Evolutionary conservation across 2,888 invertebrate species (phyloP).

Genomic region (Microctonus hyperodae): DNA sequence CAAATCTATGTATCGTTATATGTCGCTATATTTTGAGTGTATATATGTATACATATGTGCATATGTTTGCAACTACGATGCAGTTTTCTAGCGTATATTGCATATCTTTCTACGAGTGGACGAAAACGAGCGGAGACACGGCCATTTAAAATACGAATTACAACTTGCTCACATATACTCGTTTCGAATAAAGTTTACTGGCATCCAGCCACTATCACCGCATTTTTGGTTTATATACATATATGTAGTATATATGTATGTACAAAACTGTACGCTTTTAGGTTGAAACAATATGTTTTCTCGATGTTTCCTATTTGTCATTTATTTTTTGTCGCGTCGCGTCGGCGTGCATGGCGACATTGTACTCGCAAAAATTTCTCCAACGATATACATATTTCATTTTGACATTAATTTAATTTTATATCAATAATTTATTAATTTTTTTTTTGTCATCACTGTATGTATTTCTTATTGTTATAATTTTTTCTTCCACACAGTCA

Average conservation of each 20-base stretch:
- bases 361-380: neutral
- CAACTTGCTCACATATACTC: slow-evolving; percentile 38
- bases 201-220: slow-evolving; percentile 32
- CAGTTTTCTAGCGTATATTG: neutral
- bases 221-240: slow-evolving; percentile 6
- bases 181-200: slow-evolving; percentile 41
- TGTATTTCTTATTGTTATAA: too few species aligned
- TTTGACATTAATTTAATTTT: neutral
- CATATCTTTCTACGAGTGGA: slow-evolving; percentile 20
- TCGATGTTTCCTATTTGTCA: slow-evolving; percentile 13
- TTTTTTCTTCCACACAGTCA: too few species aligned
- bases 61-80: neutral
- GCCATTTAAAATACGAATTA: slow-evolving; percentile 41
- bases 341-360: neutral
- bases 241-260: neutral
- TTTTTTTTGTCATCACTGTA: too few species aligned
- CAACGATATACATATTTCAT: neutral
- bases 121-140: slow-evolving; percentile 27
- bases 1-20: neutral
- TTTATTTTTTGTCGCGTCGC: slow-evolving; percentile 15
- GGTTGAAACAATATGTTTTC: slow-evolving; percentile 38
- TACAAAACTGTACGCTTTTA: slow-evolving; percentile 27
- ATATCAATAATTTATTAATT: neutral
- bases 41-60: too few species aligned
- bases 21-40: too few species aligned